Conservation (phyloP, 1,140 invertebrate genomes). For the Papilio polyxenes region DNA sequence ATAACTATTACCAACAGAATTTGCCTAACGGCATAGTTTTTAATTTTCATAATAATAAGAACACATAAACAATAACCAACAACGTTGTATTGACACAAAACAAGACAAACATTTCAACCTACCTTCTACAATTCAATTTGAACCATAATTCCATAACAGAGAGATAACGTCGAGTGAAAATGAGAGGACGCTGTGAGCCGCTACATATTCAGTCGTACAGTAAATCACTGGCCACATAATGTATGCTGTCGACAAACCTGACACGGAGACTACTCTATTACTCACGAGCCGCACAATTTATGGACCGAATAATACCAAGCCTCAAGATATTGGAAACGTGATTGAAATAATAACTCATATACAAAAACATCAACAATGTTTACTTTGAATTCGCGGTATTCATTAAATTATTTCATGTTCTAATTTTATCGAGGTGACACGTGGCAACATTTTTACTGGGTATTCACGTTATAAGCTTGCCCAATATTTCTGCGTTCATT, state of each 20-base stretch:
- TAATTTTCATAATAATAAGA: background rate
- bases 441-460: background rate
- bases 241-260: slow-evolving; percentile 68
- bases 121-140: slow-evolving; percentile 26
- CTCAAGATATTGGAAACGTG: slow-evolving; percentile 67
- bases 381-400: background rate
- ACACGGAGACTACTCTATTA: slow-evolving; percentile 69
- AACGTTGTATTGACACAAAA: background rate
- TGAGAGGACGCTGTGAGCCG: slow-evolving; percentile 20
- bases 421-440: slow-evolving; percentile 1
- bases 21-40: background rate
- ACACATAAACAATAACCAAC: slow-evolving; percentile 5
- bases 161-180: slow-evolving; percentile 31
- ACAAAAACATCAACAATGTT: slow-evolving; percentile 26
- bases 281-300: slow-evolving; percentile 69
- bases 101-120: background rate
- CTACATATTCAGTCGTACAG: slow-evolving; percentile 36
- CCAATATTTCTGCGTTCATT: no score
- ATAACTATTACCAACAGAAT: background rate
- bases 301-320: slow-evolving; percentile 67
- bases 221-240: slow-evolving; percentile 57
- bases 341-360: slow-evolving; percentile 51
- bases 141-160: slow-evolving; percentile 35
- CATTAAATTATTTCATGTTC: background rate
- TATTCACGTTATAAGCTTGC: background rate